Conservation (phyloP, 2,113 vertebrate genomes). For the Odobenus rosmarus region DNA sequence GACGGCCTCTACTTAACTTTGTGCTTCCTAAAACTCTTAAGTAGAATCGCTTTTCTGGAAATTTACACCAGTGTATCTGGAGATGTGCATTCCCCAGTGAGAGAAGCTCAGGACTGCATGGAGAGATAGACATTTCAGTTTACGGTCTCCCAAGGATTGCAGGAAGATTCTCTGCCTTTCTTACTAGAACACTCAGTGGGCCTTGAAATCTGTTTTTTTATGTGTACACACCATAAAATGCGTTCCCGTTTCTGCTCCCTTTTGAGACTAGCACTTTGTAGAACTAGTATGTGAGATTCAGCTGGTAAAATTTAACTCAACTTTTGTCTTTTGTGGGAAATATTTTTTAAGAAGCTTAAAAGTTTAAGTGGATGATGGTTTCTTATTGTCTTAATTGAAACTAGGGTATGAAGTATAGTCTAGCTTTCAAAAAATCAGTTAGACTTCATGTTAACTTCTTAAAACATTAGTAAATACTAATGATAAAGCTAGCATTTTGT, state of each 20-base stretch:
- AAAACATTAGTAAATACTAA: constrained; percentile 19
- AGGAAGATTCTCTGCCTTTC: neutral
- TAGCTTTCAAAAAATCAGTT: neutral
- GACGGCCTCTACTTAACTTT: neutral
- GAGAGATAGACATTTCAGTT: neutral
- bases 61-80: neutral
- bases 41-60: neutral
- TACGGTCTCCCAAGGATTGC: no score
- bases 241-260: neutral
- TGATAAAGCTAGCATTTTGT: neutral
- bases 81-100: neutral
- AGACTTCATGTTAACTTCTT: constrained; percentile 3
- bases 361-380: neutral
- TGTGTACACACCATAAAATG: neutral
- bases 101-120: neutral
- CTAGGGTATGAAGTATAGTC: neutral
- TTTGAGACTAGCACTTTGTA: neutral
- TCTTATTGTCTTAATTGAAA: constrained; percentile 20
- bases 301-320: neutral
- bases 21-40: neutral
- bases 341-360: neutral
- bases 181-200: neutral
- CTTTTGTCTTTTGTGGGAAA: neutral
- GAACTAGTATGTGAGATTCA: neutral
- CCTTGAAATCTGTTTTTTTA: constrained; percentile 1